phyloP scores from a whole-genome alignment of 2,888 invertebrate genomes.

The Eubasilissa splendida region DNA sequence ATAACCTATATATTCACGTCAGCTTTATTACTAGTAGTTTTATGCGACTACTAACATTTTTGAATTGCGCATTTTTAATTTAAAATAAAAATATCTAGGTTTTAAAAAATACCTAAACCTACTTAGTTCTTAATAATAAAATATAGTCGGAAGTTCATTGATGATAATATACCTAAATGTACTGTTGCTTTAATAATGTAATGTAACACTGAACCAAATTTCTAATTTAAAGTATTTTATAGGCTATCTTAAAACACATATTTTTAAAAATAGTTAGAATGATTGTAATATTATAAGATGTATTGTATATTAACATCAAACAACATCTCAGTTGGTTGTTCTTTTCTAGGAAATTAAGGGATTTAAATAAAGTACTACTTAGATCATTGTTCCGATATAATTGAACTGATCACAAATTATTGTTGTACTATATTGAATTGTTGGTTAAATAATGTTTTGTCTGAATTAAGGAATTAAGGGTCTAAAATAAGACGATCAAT shows the following conservation, averaged over 20 bases:
- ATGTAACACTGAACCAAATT: conserved; percentile 20
- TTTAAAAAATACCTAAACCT: too few relatives aligned
- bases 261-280: neutral
- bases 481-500: conserved; percentile 29
- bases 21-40: too few relatives aligned
- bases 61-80: too few relatives aligned
- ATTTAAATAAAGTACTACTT: neutral
- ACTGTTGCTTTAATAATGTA: neutral
- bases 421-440: conserved; percentile 3
- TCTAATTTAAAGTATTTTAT: neutral
- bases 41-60: too few relatives aligned
- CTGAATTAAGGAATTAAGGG: conserved; percentile 21
- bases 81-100: too few relatives aligned
- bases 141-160: too few relatives aligned
- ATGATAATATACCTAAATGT: neutral
- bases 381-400: neutral
- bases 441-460: conserved; percentile 8
- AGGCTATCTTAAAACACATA: neutral
- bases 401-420: neutral
- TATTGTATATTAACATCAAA: neutral
- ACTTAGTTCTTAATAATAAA: too few relatives aligned
- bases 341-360: neutral
- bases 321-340: conserved; percentile 8
- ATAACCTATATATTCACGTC: too few relatives aligned
- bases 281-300: neutral